These are phyloP conservation scores for Polypedilum pembai DNA, from an alignment of 1,140 invertebrate genomes.

Conservation along the genomic window DNA sequence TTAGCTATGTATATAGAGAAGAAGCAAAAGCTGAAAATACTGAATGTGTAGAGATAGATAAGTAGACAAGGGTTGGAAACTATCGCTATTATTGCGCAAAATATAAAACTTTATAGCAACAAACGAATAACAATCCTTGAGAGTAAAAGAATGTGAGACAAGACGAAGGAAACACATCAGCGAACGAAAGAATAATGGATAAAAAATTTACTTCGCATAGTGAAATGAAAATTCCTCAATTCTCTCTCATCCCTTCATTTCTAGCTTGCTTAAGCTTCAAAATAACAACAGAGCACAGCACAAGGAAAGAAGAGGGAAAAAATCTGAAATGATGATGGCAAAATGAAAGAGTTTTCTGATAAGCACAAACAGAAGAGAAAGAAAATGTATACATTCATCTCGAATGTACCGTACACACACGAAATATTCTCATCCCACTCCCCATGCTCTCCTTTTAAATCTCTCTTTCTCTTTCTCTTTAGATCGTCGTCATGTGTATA, in stretches of 20 bases:
- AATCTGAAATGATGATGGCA: constrained; percentile 17
- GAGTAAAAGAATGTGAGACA: not conserved
- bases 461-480: not conserved
- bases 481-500: constrained; percentile 16
- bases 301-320: not conserved
- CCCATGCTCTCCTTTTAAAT: not conserved
- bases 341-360: constrained; percentile 11
- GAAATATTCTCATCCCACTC: not conserved
- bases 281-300: not conserved
- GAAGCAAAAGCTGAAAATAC: not conserved
- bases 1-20: not conserved
- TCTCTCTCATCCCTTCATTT: not conserved
- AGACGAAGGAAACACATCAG: too few relatives aligned
- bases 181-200: not conserved
- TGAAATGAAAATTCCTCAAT: constrained; percentile 18
- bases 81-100: not conserved
- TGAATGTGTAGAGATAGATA: constrained; percentile 18
- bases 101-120: too few relatives aligned
- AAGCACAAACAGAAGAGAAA: not conserved
- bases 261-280: not conserved
- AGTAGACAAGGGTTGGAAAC: not conserved
- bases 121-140: too few relatives aligned
- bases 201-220: constrained; percentile 13
- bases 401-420: not conserved
- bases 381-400: constrained; percentile 13